A percentile compares a stretch with the other conserved stretches of the same genome.
Conservation (phyloP, 92 coral and sea anemone species). For the Epizoanthus ramosus region DNA sequence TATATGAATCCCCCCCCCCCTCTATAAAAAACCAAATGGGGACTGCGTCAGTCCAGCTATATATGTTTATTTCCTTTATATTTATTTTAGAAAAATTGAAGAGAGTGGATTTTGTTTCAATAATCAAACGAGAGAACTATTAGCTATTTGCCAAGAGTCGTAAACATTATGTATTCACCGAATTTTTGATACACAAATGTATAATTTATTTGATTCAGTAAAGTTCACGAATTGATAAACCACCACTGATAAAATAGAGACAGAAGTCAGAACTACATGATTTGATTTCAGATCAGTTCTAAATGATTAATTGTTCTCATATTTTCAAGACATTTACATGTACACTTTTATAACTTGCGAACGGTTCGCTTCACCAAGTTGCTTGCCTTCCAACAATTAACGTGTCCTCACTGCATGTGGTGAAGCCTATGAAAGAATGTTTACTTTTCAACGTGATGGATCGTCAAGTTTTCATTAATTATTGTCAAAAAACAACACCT, state of each 20-base stretch:
- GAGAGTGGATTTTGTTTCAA: too few species aligned
- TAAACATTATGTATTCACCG: too few species aligned
- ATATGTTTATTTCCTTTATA: too few species aligned
- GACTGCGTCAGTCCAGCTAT: too few species aligned
- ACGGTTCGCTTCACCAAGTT: background rate
- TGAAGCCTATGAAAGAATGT: background rate
- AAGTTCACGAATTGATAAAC: background rate
- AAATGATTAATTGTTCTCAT: too few species aligned
- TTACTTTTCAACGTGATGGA: conserved; percentile 12
- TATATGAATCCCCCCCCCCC: too few species aligned
- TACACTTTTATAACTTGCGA: too few species aligned
- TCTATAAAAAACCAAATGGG: too few species aligned
- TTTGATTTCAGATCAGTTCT: too few species aligned
- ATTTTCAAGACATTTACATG: too few species aligned
- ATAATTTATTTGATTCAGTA: conserved; percentile 11
- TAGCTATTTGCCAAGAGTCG: background rate
- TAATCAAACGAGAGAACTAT: too few species aligned
- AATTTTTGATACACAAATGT: background rate
- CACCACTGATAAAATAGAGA: background rate
- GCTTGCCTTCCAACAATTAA: background rate
- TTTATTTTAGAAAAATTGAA: too few species aligned
- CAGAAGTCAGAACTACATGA: background rate
- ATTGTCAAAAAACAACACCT: conserved; percentile 4
- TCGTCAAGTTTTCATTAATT: conserved; percentile 36
- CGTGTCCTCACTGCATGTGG: background rate